Conservation (phyloP, 1,140 invertebrate species). For the Wiebesia pumilae region DNA sequence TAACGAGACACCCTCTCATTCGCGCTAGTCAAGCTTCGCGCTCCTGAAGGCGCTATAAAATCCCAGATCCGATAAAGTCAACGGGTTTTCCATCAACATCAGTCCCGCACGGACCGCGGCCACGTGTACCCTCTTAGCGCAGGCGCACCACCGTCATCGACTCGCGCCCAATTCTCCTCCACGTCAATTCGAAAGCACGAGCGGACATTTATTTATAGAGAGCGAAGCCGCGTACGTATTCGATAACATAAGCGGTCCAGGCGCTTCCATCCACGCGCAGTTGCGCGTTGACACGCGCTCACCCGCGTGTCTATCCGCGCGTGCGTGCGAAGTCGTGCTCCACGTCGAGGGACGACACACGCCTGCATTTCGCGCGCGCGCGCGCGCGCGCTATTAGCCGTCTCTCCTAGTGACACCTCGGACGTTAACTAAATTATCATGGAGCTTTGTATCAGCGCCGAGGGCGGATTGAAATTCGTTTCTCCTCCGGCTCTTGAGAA, state of each 20-base stretch:
- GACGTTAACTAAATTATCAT: not conserved
- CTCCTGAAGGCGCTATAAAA: too few species aligned
- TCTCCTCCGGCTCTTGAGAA: not conserved
- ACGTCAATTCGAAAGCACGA: too few species aligned
- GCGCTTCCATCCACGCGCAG: not conserved
- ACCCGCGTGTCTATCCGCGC: not conserved
- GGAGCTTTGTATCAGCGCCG: not conserved
- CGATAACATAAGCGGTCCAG: too few species aligned
- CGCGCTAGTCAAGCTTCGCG: too few species aligned
- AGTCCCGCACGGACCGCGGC: too few species aligned
- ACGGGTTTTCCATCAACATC: too few species aligned
- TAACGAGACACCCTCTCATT: too few species aligned
- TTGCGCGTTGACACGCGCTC: not conserved
- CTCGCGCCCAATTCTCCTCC: too few species aligned
- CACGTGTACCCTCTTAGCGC: too few species aligned
- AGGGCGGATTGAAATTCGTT: not conserved
- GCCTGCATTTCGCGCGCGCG: not conserved
- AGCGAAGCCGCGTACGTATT: not conserved
- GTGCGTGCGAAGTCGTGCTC: not conserved
- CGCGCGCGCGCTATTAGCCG: not conserved
- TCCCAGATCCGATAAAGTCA: too few species aligned
- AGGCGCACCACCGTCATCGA: too few species aligned
- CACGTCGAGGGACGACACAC: not conserved
- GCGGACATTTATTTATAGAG: constrained; percentile 37
- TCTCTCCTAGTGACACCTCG: not conserved